Base-by-base conservation (phyloP, 2,113 vertebrate genomes). In the Capreolus pygargus region DNA sequence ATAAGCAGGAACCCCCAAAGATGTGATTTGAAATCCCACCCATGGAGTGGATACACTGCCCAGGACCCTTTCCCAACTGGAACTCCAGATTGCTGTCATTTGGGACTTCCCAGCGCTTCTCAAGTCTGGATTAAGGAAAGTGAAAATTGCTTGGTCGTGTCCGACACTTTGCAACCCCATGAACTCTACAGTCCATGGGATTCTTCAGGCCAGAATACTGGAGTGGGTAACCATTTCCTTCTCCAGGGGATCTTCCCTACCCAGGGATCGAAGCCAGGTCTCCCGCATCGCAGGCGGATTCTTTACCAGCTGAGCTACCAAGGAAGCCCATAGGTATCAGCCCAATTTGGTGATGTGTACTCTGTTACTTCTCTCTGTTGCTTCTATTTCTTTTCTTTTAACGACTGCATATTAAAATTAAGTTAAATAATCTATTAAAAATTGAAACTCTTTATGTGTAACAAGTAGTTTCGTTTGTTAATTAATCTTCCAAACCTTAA, bases 211-310 rank as follows among this genome's bases (percentile, higher is more conserved):
- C n/a, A 39, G n/a, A 70, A 70, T 70, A 39, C 67, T 70, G 67
- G 10, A 70, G n/a, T 70, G 19, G n/a, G 19, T 39, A 70, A 5
- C n/a, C n/a, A 70, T 70, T 70, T 70, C n/a, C 19, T 39, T 39
- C n/a, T 70, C 10, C 19, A 39, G n/a, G 19, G n/a, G 67, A 39
- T 70, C 19, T 12, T 70, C 67, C n/a, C n/a, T 39, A 23, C 19
- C n/a, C 9, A 70, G 67, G n/a, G 67, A 70, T 12, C 1, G 2
- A 70, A 70, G 17, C n/a, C 8, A 70, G n/a, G 64, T 70, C n/a
- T 11, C 2, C n/a, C 21, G 17, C n/a, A n/a, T 36, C 11, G 17
- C n/a, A 36, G n/a, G 64, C 0, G 0, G n/a, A 70, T 36, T 70
- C 64, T 70, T 70, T 36, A 70, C n/a, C n/a, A 70, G n/a, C 67